Percentiles rank a stretch among this genome's conserved stretches.
Conservation (phyloP, 2,888 invertebrate genomes). For the Holacanthella duospinosa region DNA sequence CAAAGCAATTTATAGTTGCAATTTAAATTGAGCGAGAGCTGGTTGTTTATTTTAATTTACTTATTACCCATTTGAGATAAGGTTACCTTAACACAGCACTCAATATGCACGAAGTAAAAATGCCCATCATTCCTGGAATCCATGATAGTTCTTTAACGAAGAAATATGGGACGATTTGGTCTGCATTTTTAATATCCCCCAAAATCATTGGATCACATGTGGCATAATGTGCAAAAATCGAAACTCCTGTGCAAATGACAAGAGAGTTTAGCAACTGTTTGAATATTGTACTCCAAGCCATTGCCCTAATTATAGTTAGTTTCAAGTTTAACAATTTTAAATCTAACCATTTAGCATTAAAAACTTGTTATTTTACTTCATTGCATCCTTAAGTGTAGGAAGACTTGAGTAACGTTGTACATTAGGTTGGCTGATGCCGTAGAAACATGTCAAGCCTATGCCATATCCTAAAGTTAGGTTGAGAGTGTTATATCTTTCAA, state of each 20-base stretch:
- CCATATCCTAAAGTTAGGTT: slow-evolving; percentile 34
- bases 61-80: too few relatives aligned
- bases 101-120: slow-evolving; percentile 83
- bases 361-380: slow-evolving; percentile 19
- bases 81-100: slow-evolving; percentile 76
- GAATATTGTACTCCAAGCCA: slow-evolving; percentile 15
- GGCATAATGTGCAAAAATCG: slow-evolving; percentile 44
- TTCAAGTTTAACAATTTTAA: not conserved
- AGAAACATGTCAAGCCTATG: slow-evolving; percentile 16
- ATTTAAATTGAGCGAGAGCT: not conserved
- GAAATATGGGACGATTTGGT: slow-evolving; percentile 78
- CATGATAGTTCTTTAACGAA: slow-evolving; percentile 75
- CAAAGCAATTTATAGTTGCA: too few relatives aligned
- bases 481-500: slow-evolving; percentile 30
- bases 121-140: slow-evolving; percentile 74
- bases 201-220: slow-evolving; percentile 69
- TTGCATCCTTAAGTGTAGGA: slow-evolving; percentile 26
- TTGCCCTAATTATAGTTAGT: slow-evolving; percentile 10
- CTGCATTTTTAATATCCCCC: slow-evolving; percentile 60
- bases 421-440: slow-evolving; percentile 30
- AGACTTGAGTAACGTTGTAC: slow-evolving; percentile 34
- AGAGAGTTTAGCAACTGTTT: slow-evolving; percentile 14
- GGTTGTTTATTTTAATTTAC: too few relatives aligned
- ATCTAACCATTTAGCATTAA: not conserved
- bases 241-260: slow-evolving; percentile 58